Base-by-base conservation (phyloP, 1,140 invertebrate species). In the Drosophila pandora region DNA sequence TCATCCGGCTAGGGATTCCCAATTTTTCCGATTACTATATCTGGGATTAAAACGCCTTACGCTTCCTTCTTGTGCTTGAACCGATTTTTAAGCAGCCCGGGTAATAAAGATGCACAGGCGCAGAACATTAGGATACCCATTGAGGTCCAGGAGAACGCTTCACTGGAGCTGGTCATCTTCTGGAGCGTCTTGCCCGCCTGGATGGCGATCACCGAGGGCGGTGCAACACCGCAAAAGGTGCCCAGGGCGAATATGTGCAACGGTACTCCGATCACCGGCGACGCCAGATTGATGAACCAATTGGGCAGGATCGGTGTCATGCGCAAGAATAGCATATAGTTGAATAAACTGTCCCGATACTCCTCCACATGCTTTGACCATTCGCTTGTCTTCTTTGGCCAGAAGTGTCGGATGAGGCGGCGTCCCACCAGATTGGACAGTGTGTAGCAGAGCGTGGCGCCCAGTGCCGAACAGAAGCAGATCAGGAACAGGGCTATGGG, bases 221-320 rank as follows among this genome's bases (percentile, higher is more conserved):
- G 98, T 2, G 97, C 98, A 2, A 99, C 99, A 80, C 99, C 98
- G 94, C 95, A 93, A 93, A 96, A 95, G 68, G 99, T 99, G 60
- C 99, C 99, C 45, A 98, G 78, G 63, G 97, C 97, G 93, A 99
- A 99, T 43, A 97, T 97, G 54, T 94, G 72, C 43, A 99, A 91
- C 17, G 98, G 98, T 22, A 99, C 98, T 83, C 98, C 97, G 67
- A 99, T 96, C 12, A 99, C 96, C 28, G 99, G 99, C 68, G 98
- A 97, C 3, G 97, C 95, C 75, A 99, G 94, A 93, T 99, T 99
- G 77, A 99, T 99, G 92, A 99, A 99, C 99, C 99, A 99, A 93
- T 99, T 99, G 4, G 99, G 99, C 59, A 99, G 93, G 79, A 99
- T 96, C 53, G 99, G 99, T 12, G 99, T 99, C 64, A 99, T 97